Evolutionary conservation across 2,888 invertebrate genomes (phyloP).

Genomic region (Ceramica pisi): DNA sequence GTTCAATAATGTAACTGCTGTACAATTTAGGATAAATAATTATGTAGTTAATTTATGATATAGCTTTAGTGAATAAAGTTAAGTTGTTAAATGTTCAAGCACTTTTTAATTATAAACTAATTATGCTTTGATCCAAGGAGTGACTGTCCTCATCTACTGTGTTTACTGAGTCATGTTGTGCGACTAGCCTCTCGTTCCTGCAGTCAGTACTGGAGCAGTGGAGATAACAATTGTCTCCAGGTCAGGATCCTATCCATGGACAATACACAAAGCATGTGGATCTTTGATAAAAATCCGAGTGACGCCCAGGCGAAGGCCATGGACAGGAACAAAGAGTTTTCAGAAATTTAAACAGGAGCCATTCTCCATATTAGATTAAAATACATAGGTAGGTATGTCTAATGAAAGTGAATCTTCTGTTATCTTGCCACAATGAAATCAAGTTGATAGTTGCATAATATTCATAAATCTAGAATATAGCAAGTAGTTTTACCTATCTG

Average conservation of each 20-base stretch:
- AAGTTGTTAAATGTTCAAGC: slow-evolving; percentile 43
- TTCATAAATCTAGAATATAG: too few relatives aligned
- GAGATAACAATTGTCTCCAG: too few relatives aligned
- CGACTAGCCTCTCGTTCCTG: neutral
- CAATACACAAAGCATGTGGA: neutral
- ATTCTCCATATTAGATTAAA: neutral
- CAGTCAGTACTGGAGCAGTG: too few relatives aligned
- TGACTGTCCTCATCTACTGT: neutral
- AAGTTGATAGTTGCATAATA: neutral
- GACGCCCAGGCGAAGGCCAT: neutral
- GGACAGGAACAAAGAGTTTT: too few relatives aligned
- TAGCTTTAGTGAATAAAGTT: slow-evolving; percentile 44
- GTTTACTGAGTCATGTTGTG: neutral
- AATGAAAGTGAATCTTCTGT: slow-evolving; percentile 21
- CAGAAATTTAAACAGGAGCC: neutral
- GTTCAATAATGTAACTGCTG: slow-evolving; percentile 82
- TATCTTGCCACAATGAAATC: slow-evolving; percentile 6
- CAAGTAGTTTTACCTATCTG: too few relatives aligned
- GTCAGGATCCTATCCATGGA: neutral
- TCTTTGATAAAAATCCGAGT: neutral
- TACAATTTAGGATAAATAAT: slow-evolving; percentile 33
- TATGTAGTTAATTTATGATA: slow-evolving; percentile 56
- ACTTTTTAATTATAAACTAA: slow-evolving; percentile 1
- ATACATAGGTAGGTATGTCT: neutral
- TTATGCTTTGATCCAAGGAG: neutral